Evolutionary conservation across 2,888 invertebrate species (phyloP).

Genomic region (Glyphotaelius pellucidus): DNA sequence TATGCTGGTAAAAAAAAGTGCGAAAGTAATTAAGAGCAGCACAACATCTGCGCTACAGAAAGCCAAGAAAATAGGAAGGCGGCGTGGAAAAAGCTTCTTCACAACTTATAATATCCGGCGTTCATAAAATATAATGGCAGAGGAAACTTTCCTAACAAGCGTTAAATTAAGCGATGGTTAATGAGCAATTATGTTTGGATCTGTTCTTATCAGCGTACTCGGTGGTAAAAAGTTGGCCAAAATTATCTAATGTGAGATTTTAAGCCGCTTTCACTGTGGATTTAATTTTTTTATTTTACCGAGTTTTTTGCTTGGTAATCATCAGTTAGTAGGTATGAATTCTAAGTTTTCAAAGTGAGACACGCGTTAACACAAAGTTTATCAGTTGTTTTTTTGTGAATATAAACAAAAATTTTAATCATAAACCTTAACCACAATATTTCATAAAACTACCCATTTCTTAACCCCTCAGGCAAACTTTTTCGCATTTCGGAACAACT

Average conservation of each 20-base stretch:
- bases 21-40: constrained; percentile 18
- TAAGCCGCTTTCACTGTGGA: no score
- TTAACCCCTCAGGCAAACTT: no score
- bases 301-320: neutral
- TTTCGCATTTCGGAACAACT: no score
- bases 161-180: neutral
- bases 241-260: neutral
- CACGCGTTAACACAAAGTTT: neutral
- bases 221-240: neutral
- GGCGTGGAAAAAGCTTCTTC: neutral
- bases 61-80: neutral
- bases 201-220: neutral
- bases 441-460: no score
- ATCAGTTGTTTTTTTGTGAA: no score
- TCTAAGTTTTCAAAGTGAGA: neutral
- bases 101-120: neutral
- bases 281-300: neutral
- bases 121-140: neutral
- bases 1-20: neutral
- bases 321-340: neutral
- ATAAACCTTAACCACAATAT: neutral
- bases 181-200: neutral
- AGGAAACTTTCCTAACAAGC: neutral
- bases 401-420: neutral
- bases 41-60: constrained; percentile 19